Evolutionary conservation across 1,140 invertebrate genomes (phyloP).

Genomic region (Plodia interpunctella): DNA sequence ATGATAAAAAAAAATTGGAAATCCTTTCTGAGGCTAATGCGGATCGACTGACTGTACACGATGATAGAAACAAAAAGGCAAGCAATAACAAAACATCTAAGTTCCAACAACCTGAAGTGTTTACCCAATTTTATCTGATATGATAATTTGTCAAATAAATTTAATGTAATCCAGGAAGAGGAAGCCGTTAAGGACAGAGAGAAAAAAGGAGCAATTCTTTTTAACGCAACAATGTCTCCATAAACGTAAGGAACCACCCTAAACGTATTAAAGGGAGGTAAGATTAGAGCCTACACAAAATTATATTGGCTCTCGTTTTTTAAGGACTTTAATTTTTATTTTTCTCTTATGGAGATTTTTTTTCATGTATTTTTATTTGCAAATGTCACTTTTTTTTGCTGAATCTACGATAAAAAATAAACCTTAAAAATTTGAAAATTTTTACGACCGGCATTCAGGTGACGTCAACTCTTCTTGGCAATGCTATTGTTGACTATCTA

Average conservation of each 20-base stretch:
- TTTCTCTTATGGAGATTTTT: neutral
- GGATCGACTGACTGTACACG: no score
- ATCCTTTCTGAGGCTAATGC: no score
- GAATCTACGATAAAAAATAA: no score
- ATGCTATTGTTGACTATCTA: no score
- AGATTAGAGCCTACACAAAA: neutral
- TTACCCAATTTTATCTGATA: constrained; percentile 22
- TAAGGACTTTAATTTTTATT: neutral
- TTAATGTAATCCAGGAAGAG: constrained; percentile 7
- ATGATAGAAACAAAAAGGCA: neutral
- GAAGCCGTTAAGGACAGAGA: neutral
- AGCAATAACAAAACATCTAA: neutral
- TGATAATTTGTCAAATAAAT: constrained; percentile 30
- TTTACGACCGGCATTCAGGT: no score
- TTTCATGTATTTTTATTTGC: no score
- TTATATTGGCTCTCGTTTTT: neutral
- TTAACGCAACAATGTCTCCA: neutral
- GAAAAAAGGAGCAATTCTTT: constrained; percentile 8
- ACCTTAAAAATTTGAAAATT: no score
- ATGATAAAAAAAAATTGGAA: no score
- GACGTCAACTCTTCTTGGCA: no score
- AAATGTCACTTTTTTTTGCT: no score
- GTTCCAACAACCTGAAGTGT: neutral
- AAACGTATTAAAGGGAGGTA: constrained; percentile 4
- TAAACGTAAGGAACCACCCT: constrained; percentile 8